Base-by-base conservation (phyloP, 2,888 invertebrate genomes). In the Pachymerium ferrugineum region DNA sequence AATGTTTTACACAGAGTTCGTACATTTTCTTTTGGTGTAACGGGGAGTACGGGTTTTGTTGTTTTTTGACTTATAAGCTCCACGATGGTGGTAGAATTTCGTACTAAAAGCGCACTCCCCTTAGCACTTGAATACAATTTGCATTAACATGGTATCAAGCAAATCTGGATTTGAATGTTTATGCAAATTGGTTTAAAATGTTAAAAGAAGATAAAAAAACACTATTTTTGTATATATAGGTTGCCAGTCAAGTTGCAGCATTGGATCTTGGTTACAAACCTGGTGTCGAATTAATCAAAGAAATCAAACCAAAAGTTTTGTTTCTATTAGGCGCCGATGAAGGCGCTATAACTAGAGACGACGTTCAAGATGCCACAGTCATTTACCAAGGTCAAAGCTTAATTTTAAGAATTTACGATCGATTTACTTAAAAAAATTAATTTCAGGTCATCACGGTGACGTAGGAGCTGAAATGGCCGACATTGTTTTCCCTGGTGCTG, bases 251-350 rank as follows among this genome's bases (percentile, higher is more conserved):
- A 79, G 96, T 93, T 72, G 98, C 96, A 14, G 98, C 99, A 2
- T 85, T 97, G 74, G 99, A 99, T 85, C 84, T 98, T 76, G 99
- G 99, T 73, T 98, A 96, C 85, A 87, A 88, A 78, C 88, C 94
- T 0, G 92, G 93, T 5, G 84, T 87, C 2, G 86, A 85, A 35
- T 83, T 81, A 6, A 85, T 89, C 67, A 82, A 88, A 71, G 86
- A 89, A 77, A 84, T 85, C 3, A 82, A 80, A 54, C 93, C 94
- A 0, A 88, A 89, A 80, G 89, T 98, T 29, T 85, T 99, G 31
- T 94, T 90, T 84, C 84, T 99, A 76, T 85, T 99, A 76, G 98
- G 97, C 1, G 97, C 98, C n/a, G 99, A 99, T 83, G 90, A 91
- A 78, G 89, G 90, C 1, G 86, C 89, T 12, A 86, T 98, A 76